Base-by-base conservation (phyloP, 2,797 vertebrate species). In the Fistularia tabacaria region DNA sequence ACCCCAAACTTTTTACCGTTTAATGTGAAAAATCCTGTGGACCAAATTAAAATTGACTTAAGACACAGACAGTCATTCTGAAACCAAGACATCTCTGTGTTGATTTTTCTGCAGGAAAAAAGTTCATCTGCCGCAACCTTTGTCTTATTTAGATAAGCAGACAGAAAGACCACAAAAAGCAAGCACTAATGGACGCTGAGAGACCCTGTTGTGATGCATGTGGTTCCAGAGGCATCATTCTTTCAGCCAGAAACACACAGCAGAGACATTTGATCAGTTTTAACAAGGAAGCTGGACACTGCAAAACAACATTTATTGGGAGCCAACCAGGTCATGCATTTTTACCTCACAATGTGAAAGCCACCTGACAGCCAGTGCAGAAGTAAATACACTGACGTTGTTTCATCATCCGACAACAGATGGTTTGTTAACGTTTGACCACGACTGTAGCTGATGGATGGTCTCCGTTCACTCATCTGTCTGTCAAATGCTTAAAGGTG, bases 371-470 rank as follows among this genome's bases (percentile, higher is more conserved):
- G 62, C 8, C n/a, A 49, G 64, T 56, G 38, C n/a, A 49, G 48
- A 54, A 37, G 57, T 38, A 69, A 57, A 69, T 41, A 47, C 64
- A 54, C 39, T 76, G 74, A 76, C 76, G 71, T 69, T 47, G 6
- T 40, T 40, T 40, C 10, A 10, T 8, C 39, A 40, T 8, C 39
- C 39, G 7, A 40, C 39, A 40, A 40, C 39, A 56, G 69, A 45
- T 53, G 37, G 72, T 79, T 81, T 80, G 76, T 79, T 77, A 42
- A 67, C 66, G 62, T 72, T 68, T 72, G 81, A 83, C 72, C 72
- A 79, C 76, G 66, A 68, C 6, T 46, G 46, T 42, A 63, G 59
- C 51, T 40, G 57, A 59, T 49, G 49, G 46, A 41, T 0, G 8
- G 50, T 38, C 62, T 51, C 46, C 8, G 13, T 36, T 63, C 51